Evolutionary conservation across 2,797 vertebrate species (phyloP).

Genomic region (Geotrypetes seraphini): DNA sequence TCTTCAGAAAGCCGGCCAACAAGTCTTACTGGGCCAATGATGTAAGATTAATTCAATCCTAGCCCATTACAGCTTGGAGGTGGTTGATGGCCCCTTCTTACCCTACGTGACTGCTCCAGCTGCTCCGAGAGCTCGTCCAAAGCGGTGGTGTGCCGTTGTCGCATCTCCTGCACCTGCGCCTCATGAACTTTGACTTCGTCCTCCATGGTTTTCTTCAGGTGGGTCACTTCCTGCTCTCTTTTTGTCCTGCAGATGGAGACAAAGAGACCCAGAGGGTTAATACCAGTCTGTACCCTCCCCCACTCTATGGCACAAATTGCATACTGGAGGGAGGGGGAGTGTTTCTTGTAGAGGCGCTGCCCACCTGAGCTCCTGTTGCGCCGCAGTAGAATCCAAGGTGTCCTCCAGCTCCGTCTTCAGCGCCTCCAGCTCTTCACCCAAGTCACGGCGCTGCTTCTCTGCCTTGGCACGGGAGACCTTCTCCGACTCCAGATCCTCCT

Average conservation of each 20-base stretch:
- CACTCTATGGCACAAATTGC: no score
- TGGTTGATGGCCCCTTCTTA: background rate
- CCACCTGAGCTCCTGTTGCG: conserved; percentile 82
- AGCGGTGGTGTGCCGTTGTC: conserved; percentile 38
- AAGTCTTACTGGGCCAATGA: no score
- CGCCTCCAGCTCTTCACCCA: conserved; percentile 82
- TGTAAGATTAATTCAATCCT: no score
- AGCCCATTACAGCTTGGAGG: no score
- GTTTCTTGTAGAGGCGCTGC: no score
- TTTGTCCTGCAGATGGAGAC: conserved; percentile 33
- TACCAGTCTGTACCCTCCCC: no score
- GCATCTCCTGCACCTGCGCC: conserved; percentile 33
- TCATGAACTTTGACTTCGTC: conserved; percentile 35
- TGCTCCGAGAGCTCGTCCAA: conserved; percentile 41
- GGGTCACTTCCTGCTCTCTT: conserved; percentile 45
- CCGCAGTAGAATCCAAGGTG: conserved; percentile 78
- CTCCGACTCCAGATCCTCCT: conserved; percentile 81
- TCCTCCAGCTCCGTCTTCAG: conserved; percentile 80
- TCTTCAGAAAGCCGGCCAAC: no score
- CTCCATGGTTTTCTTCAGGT: conserved; percentile 45
- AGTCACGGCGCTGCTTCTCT: conserved; percentile 77
- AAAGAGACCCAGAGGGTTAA: no score
- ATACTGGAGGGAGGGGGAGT: no score
- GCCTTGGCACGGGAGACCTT: conserved; percentile 70
- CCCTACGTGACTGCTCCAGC: conserved; percentile 46